A percentile compares a stretch with the other conserved stretches of the same genome.
Evolutionary conservation across 2,888 invertebrate species (phyloP).

Genomic region (Oscheius myriophilus): DNA sequence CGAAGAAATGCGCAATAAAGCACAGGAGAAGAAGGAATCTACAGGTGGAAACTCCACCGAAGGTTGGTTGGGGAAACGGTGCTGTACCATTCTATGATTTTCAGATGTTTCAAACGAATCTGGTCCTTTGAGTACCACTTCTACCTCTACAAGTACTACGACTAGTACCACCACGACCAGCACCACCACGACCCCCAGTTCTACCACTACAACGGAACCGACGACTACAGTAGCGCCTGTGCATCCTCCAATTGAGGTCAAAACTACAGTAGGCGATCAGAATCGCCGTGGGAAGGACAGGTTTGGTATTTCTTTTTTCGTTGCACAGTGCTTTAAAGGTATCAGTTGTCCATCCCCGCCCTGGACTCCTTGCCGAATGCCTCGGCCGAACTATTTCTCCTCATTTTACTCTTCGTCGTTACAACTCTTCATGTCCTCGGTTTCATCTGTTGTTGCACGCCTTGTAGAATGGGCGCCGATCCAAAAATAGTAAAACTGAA

Average conservation of each 20-base stretch:
- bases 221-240: not conserved
- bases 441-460: constrained; percentile 50
- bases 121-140: constrained; percentile 12
- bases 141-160: constrained; percentile 26
- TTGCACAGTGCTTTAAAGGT: not conserved
- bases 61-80: not conserved
- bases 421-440: constrained; percentile 34
- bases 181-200: not conserved
- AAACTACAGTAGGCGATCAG: not conserved
- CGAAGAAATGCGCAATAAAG: constrained; percentile 19
- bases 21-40: not conserved
- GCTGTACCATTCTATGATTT: not conserved
- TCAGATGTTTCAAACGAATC: not conserved
- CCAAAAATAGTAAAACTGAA: constrained; percentile 43
- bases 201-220: constrained; percentile 1
- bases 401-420: constrained; percentile 20
- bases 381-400: constrained; percentile 26
- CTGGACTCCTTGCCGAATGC: constrained; percentile 19
- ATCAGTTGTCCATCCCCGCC: constrained; percentile 1
- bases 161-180: constrained; percentile 32
- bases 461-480: constrained; percentile 39
- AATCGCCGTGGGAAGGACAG: constrained; percentile 9
- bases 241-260: not conserved
- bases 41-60: not conserved
- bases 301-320: not conserved